Evolutionary conservation across 2,113 vertebrate genomes (phyloP), one percentile per base, ranked within the genome.

Genomic region (Origma solitaria): DNA sequence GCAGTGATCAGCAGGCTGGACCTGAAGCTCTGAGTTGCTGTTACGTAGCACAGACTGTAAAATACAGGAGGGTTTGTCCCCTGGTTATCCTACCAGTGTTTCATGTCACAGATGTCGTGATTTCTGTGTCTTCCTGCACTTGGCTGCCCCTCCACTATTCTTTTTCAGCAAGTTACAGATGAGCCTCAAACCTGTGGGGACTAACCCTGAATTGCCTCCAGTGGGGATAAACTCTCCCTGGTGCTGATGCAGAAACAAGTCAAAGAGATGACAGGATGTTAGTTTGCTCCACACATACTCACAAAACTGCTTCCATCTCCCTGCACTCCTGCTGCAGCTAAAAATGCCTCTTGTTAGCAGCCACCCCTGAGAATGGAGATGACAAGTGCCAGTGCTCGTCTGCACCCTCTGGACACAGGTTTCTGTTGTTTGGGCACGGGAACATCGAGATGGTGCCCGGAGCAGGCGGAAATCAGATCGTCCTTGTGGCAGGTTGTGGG

Each of bases 401-500:
- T 51, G 61, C 7, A 1, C 53, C 38, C 47, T 75, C 53, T 69
- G 76, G 54, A 64, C 54, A 8, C 66, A 54, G 30, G 21, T 60
- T 79, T 35, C 37, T 51, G 24, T 42, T 60, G 21, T 35, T 64
- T 4, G 11, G 44, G 40, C 66, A 64, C 5, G 0, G 51, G 31
- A 87, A 42, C 7, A 28, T 7, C 0, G 3, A 71, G 51, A 35
- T 4, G 9, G 13, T 78, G 24, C 31, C 3, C 13, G 42, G n/a
- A 68, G 31, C 0, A 0, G 17, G 17, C 16, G 22, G 15, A 80
- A 30, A 58, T 11, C 35, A 35, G 10, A 0, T 13, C 49, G 54
- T 83, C 40, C 24, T 72, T 1, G 0, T 3, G 1, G 64, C 11
- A 3, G 25, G 51, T 50, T 6, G 2, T 82, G 66, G 31, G 40